A percentile compares a stretch with the other conserved stretches of the same genome.
Conservation (phyloP, 2,797 vertebrate species). For the Momotus momota region DNA sequence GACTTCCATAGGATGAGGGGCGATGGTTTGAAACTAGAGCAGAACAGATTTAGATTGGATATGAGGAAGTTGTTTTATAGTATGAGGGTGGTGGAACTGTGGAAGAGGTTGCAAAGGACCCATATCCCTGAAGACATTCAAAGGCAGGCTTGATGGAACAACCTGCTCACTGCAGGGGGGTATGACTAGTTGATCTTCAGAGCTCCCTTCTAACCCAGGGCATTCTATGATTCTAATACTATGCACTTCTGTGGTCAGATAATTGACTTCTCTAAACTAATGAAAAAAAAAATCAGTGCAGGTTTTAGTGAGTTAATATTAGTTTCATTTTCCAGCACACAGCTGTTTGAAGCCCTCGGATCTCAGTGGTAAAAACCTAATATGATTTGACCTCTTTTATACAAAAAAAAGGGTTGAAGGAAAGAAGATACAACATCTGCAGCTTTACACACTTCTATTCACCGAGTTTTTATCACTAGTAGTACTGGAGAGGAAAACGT, state of each 20-base stretch:
- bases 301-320: not conserved
- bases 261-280: not conserved
- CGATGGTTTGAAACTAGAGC: no score
- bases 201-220: no score
- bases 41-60: no score
- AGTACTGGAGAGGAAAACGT: not conserved
- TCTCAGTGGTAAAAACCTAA: not conserved
- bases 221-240: not conserved
- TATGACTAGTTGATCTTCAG: no score
- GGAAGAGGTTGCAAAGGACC: no score
- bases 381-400: slow-evolving; percentile 27
- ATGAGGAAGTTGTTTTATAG: no score
- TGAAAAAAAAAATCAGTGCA: not conserved
- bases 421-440: not conserved
- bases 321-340: not conserved
- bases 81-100: no score
- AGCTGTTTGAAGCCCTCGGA: not conserved
- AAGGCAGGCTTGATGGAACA: no score
- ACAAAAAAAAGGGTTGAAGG: not conserved
- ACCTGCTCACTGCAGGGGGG: no score
- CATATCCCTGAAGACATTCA: no score
- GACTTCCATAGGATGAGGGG: no score
- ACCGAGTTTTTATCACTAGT: not conserved
- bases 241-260: not conserved
- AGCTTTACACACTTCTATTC: not conserved